Percentiles rank a stretch among this genome's conserved stretches.
These are phyloP conservation scores for Drosophila parabipectinata DNA, from an alignment of 1,140 invertebrate genomes.

Conservation along the genomic window DNA sequence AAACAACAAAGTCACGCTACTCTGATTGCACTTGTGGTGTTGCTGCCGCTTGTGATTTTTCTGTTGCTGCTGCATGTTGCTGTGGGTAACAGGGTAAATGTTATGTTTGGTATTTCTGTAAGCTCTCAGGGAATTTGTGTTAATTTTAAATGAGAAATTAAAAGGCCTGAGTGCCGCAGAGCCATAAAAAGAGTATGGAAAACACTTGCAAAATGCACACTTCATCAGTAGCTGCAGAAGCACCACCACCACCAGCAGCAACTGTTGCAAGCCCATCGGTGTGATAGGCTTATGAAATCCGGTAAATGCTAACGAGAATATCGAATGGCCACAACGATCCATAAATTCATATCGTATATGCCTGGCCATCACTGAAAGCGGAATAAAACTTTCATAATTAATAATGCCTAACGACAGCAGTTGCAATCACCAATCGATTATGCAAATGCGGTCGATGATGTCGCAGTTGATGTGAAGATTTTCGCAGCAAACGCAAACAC, in stretches of 20 bases:
- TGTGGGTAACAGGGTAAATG: conserved; percentile 41
- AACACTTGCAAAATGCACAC: conserved; percentile 23
- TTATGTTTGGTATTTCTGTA: conserved; percentile 21
- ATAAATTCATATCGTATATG: conserved; percentile 15
- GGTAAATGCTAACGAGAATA: conserved; percentile 38
- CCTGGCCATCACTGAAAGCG: conserved; percentile 14
- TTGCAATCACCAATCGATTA: conserved; percentile 35
- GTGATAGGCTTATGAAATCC: conserved; percentile 2
- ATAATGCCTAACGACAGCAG: conserved; percentile 22
- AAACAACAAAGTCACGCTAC: conserved; percentile 70
- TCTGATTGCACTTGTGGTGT: conserved; percentile 60
- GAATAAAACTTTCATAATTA: conserved; percentile 31
- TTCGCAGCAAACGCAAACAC: conserved; percentile 6
- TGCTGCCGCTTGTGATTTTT: conserved; percentile 34
- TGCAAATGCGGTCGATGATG: conserved; percentile 39
- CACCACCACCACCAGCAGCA: too few relatives aligned
- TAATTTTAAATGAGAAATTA: conserved; percentile 48
- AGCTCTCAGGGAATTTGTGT: conserved; percentile 33
- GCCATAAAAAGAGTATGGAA: conserved; percentile 17
- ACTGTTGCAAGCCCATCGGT: neutral
- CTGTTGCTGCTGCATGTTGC: conserved; percentile 4
- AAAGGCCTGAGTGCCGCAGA: conserved; percentile 19
- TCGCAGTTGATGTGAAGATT: conserved; percentile 5
- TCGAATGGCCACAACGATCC: conserved; percentile 9
- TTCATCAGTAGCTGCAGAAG: conserved; percentile 2